Base-by-base conservation (phyloP, 2,797 vertebrate species). In the Halcyon chelicuti region DNA sequence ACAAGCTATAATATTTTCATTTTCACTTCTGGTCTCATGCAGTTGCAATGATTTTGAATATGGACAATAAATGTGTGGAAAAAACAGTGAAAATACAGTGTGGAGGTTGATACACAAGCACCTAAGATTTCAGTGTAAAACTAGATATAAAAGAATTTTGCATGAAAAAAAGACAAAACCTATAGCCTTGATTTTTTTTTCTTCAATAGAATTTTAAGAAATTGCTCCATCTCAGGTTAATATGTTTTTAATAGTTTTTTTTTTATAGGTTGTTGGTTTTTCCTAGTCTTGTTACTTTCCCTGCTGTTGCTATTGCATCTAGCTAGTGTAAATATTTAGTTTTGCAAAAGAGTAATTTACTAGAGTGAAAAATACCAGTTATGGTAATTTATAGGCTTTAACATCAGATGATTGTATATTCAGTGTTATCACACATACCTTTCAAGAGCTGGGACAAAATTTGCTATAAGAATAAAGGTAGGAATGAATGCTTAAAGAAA, bases 181-280 rank as follows among this genome's bases (percentile, higher is more conserved):
- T 46, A 37, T 31, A 39, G 29, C 58, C 29, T 51, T 55, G 25
- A 21, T 42, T 42, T 42, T 42, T 42, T 42, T 42, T 42, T 42
- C 17, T 42, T 42, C 17, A 42, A 42, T 42, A 42, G 7, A 42
- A 42, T 42, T 28, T 63, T 79, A 52, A 63, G 67, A 82, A 63
- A 67, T 31, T 5, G 22, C 12, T 26, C 4, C 37, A 6, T 52
- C 21, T 62, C 22, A 54, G 12, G 19, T 10, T 11, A 40, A 10
- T 13, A 46, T 46, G 37, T 39, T 39, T 39, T 39, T 39, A 12
- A 39, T 39, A 39, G 37, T 9, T 10, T 37, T 39, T 39, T 37
- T 21, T 20, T 31, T 0, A 2, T 35, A 6, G 2, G 3, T 33
- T 70, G 11, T 10, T 57, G 2, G 0, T 14, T 79, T 46, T 57